These are phyloP conservation scores for Vanessa atalanta DNA, from an alignment of 1,140 invertebrate species.

Conservation along the genomic window DNA sequence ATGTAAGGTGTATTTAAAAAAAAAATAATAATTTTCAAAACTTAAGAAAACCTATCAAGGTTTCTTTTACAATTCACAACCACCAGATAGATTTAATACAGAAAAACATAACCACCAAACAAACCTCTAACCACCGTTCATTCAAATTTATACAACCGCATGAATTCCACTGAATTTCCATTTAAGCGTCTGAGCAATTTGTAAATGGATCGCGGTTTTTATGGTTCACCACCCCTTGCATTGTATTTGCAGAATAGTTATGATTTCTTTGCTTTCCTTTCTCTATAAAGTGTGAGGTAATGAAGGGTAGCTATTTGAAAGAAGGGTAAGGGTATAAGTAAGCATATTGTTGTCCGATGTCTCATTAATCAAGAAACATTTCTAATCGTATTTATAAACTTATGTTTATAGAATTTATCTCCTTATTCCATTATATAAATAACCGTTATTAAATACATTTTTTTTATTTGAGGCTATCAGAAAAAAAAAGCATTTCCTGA, in stretches of 20 bases:
- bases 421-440: too few relatives aligned
- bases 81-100: neutral
- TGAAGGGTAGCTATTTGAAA: constrained; percentile 24
- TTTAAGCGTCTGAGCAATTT: constrained; percentile 61
- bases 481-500: too few relatives aligned
- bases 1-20: too few relatives aligned
- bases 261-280: constrained; percentile 40
- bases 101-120: constrained; percentile 9
- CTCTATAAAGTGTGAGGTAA: constrained; percentile 37
- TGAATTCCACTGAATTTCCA: constrained; percentile 49
- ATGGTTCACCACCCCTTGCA: constrained; percentile 53
- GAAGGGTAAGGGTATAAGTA: neutral
- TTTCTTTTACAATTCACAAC: too few relatives aligned
- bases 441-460: too few relatives aligned
- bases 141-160: constrained; percentile 64
- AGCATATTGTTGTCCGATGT: neutral
- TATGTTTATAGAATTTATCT: too few relatives aligned
- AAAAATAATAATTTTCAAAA: too few relatives aligned
- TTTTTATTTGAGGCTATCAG: too few relatives aligned
- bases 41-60: too few relatives aligned
- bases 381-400: too few relatives aligned
- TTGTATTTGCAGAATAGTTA: constrained; percentile 41
- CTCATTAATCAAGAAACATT: too few relatives aligned
- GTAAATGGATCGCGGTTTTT: constrained; percentile 61
- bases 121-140: constrained; percentile 51